Percentiles rank a stretch among this genome's conserved stretches.
phyloP scores from a whole-genome alignment of 2,797 vertebrate genomes.

The Pantherophis alleghaniensis region DNA sequence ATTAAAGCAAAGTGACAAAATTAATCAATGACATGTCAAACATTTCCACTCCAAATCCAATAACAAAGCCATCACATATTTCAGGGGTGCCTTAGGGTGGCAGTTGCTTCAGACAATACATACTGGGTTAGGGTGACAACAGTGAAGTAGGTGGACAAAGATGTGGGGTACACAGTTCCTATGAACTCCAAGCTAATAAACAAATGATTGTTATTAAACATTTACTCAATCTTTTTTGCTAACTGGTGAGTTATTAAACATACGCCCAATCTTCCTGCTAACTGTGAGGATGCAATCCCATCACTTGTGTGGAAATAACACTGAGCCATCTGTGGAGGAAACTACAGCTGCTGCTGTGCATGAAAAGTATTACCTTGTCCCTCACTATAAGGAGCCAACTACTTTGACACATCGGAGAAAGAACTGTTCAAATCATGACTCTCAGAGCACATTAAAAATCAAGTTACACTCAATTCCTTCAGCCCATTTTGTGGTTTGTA shows the following conservation, averaged over 20 bases:
- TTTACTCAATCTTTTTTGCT: neutral
- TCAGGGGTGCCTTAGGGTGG: neutral
- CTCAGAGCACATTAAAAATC: neutral
- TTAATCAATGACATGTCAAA: neutral
- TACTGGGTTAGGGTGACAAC: neutral
- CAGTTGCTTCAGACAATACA: neutral
- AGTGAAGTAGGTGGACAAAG: neutral
- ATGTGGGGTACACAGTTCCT: neutral
- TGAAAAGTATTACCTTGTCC: neutral
- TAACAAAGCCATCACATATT: neutral
- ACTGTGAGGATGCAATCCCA: neutral
- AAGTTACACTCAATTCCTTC: neutral
- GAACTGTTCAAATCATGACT: too few relatives aligned
- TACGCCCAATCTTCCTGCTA: neutral
- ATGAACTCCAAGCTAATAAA: neutral
- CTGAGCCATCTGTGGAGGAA: neutral
- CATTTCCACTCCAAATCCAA: too few relatives aligned
- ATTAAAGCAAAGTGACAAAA: neutral
- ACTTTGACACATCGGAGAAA: neutral
- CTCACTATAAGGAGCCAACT: neutral
- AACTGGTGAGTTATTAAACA: neutral
- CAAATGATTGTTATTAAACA: neutral
- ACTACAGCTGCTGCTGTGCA: neutral
- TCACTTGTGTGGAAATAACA: neutral
- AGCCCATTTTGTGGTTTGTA: neutral